A percentile compares a stretch with the other conserved stretches of the same genome.
phyloP scores from a whole-genome alignment of 1,140 invertebrate genomes.

The Battus philenor region DNA sequence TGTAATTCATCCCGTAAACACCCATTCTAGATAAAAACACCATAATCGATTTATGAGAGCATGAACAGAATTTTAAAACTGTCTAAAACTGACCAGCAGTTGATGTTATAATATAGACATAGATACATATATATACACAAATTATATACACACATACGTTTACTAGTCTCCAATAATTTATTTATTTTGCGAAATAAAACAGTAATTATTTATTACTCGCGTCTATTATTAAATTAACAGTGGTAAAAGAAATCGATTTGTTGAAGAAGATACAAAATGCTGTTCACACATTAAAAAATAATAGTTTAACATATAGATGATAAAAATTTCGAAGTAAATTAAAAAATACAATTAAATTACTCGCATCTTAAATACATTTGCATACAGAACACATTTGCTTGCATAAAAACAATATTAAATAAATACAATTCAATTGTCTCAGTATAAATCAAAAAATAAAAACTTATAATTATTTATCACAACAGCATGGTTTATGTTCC shows the following conservation, averaged over 20 bases:
- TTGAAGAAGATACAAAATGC: conserved; percentile 15
- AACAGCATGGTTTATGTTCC: conserved; percentile 65
- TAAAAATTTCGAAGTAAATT: conserved; percentile 40
- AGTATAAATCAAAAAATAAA: conserved; percentile 24
- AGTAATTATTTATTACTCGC: not conserved
- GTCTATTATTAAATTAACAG: no score
- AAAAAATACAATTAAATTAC: conserved; percentile 34
- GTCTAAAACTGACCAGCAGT: conserved; percentile 16
- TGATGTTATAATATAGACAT: no score
- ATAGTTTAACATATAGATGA: conserved; percentile 15
- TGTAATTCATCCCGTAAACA: conserved; percentile 53
- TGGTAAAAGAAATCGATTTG: no score
- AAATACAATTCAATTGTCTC: conserved; percentile 38
- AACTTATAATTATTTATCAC: conserved; percentile 73
- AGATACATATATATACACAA: no score
- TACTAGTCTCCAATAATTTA: no score
- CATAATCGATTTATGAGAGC: conserved; percentile 17
- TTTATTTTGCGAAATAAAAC: not conserved
- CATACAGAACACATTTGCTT: conserved; percentile 53
- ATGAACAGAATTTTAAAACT: conserved; percentile 18
- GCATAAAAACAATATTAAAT: conserved; percentile 39
- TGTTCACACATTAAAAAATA: conserved; percentile 1
- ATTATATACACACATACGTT: no score
- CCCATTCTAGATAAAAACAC: conserved; percentile 43
- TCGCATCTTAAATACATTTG: conserved; percentile 34